Conservation (phyloP, 2,888 invertebrate genomes). For the Pegoplata infirma region DNA sequence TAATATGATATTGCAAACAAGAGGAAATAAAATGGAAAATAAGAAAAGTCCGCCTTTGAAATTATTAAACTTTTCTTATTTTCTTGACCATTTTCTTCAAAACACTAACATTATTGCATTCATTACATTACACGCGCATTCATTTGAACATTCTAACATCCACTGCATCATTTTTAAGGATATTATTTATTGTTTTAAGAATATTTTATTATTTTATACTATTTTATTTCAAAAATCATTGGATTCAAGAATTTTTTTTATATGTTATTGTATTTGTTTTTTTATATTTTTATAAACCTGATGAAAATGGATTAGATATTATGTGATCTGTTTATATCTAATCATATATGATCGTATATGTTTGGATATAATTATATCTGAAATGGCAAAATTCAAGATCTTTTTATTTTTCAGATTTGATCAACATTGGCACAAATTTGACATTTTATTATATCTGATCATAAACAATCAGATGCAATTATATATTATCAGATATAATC, state of each 20-base stretch:
- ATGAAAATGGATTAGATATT: no score
- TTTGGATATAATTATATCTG: no score
- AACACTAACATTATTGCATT: background rate
- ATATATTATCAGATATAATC: no score
- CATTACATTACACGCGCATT: background rate
- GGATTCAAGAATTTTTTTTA: conserved; percentile 7
- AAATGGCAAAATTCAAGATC: no score
- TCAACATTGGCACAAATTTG: no score
- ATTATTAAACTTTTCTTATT: background rate
- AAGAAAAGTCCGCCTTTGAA: background rate
- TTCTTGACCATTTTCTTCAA: background rate
- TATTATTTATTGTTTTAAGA: conserved; percentile 7
- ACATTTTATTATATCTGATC: no score
- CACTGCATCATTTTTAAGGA: conserved; percentile 5
- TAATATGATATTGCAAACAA: conserved; percentile 45
- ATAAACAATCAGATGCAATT: no score
- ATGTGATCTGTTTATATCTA: no score
- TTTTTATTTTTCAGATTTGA: no score
- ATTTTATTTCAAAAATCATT: conserved; percentile 12
- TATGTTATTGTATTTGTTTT: conserved; percentile 27
- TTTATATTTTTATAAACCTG: background rate
- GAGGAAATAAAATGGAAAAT: conserved; percentile 17
- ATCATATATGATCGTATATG: no score
- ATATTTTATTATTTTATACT: background rate
- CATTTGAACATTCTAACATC: background rate